phyloP scores from a whole-genome alignment of 1,140 invertebrate genomes.

The Heliconius congener region DNA sequence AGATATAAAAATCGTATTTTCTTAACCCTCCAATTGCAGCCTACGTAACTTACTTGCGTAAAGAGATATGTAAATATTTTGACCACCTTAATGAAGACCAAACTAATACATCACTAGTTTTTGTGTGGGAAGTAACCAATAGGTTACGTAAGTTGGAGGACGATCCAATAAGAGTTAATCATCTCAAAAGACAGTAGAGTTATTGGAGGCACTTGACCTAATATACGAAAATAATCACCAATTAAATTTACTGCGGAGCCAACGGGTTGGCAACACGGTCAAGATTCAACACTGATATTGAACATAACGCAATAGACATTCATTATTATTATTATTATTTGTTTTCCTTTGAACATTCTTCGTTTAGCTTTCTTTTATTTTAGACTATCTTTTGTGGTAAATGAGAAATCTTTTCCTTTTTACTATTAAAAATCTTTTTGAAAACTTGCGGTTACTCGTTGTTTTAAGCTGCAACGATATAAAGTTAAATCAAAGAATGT shows the following conservation, averaged over 20 bases:
- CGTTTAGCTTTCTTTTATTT: too few relatives aligned
- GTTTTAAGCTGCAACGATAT: too few relatives aligned
- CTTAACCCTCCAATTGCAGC: too few relatives aligned
- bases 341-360: neutral
- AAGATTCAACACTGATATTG: slow-evolving; percentile 16
- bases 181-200: slow-evolving; percentile 40
- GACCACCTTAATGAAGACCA: neutral
- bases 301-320: slow-evolving; percentile 11
- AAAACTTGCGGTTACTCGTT: too few relatives aligned
- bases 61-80: neutral
- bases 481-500: too few relatives aligned
- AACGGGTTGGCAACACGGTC: slow-evolving; percentile 25
- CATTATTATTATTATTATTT: neutral
- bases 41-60: too few relatives aligned
- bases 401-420: too few relatives aligned
- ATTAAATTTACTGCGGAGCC: slow-evolving; percentile 50
- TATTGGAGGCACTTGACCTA: slow-evolving; percentile 52
- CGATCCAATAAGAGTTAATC: slow-evolving; percentile 46
- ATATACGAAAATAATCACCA: slow-evolving; percentile 53
- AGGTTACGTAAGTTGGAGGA: slow-evolving; percentile 30
- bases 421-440: too few relatives aligned
- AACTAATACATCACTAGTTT: neutral
- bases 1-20: too few relatives aligned
- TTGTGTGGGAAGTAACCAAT: slow-evolving; percentile 23
- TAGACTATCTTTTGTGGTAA: too few relatives aligned